Percentiles rank a stretch among this genome's conserved stretches.
phyloP scores from a whole-genome alignment of 2,888 invertebrate genomes.

The Harpalus rufipes region DNA sequence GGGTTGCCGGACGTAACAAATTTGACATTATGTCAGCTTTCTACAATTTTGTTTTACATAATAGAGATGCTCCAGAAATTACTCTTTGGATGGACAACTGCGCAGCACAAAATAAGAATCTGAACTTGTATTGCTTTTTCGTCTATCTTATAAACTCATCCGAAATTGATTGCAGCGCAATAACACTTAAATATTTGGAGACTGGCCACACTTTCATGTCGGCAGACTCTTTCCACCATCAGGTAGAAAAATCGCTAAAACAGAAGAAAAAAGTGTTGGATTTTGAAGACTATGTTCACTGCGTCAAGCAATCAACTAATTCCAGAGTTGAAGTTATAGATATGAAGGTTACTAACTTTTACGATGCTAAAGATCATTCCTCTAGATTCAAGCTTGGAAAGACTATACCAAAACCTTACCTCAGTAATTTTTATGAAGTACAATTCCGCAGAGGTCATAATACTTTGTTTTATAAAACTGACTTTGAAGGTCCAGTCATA shows the following conservation, averaged over 20 bases:
- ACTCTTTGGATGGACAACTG: constrained; percentile 69
- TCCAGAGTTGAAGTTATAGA: constrained; percentile 67
- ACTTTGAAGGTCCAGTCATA: constrained; percentile 35
- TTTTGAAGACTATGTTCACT: constrained; percentile 69
- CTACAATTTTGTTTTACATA: constrained; percentile 64
- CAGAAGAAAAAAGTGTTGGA: constrained; percentile 69
- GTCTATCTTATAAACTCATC: constrained; percentile 67
- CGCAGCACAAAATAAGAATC: constrained; percentile 68
- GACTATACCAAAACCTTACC: constrained; percentile 67
- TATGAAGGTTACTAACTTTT: constrained; percentile 69
- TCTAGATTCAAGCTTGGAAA: constrained; percentile 69
- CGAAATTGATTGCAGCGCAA: constrained; percentile 49
- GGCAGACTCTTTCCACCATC: constrained; percentile 73
- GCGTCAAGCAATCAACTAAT: constrained; percentile 69
- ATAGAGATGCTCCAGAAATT: constrained; percentile 67
- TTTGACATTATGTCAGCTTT: constrained; percentile 68
- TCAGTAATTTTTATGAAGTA: constrained; percentile 62
- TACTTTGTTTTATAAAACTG: constrained; percentile 69
- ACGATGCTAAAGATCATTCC: constrained; percentile 69
- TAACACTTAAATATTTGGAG: constrained; percentile 70
- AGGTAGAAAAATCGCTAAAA: constrained; percentile 71
- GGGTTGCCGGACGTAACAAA: constrained; percentile 59
- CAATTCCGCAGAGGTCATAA: constrained; percentile 55
- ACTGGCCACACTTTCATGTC: constrained; percentile 72
- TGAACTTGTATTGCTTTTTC: constrained; percentile 67